These are phyloP conservation scores for Vidua chalybeata DNA, from an alignment of 2,113 vertebrate genomes.

Conservation along the genomic window DNA sequence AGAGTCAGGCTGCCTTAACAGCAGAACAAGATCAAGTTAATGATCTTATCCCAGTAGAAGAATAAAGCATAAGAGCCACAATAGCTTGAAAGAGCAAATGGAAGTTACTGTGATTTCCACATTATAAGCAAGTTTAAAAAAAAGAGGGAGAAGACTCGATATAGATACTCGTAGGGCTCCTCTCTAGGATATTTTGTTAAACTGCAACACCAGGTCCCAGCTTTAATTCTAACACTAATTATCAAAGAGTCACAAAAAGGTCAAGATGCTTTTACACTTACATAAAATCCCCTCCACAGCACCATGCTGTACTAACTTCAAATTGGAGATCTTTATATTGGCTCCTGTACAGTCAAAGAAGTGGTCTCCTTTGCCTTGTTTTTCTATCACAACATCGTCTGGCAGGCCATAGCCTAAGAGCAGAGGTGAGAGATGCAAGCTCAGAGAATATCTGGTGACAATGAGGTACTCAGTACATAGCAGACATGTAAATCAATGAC, in stretches of 20 bases:
- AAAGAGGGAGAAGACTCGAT: neutral
- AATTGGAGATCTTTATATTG: conserved; percentile 82
- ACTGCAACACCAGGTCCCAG: neutral
- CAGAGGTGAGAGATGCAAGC: neutral
- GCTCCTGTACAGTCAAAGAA: conserved; percentile 88
- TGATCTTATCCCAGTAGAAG: neutral
- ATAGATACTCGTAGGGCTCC: neutral
- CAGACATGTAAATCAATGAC: neutral
- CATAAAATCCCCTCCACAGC: conserved; percentile 93
- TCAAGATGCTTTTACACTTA: conserved; percentile 74
- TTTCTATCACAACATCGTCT: conserved; percentile 94
- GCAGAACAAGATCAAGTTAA: neutral
- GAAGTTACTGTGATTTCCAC: neutral
- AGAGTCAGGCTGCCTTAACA: neutral
- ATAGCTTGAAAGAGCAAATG: neutral
- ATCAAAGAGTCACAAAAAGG: neutral
- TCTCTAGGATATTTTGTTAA: neutral
- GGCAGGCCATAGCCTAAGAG: conserved; percentile 87
- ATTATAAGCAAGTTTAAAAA: neutral
- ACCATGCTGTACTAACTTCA: conserved; percentile 92
- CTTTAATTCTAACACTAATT: neutral
- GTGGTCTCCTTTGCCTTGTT: conserved; percentile 85
- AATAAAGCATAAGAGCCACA: neutral
- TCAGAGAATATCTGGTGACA: neutral
- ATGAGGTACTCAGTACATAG: neutral